These are phyloP conservation scores for Neomonachus schauinslandi DNA, from an alignment of 2,113 vertebrate species.

Conservation along the genomic window DNA sequence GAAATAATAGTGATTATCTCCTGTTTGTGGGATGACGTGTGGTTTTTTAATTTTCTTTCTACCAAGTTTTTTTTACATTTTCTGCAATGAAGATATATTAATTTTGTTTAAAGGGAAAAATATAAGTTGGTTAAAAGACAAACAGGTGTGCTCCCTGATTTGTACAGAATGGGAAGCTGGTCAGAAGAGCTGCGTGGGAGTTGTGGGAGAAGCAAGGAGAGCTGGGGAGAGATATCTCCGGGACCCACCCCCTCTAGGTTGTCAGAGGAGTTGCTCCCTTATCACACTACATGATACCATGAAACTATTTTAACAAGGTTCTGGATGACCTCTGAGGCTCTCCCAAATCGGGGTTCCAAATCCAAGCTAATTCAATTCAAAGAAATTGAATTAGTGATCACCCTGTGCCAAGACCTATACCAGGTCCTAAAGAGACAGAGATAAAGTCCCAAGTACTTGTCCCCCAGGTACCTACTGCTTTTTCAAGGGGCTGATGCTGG, in stretches of 20 bases:
- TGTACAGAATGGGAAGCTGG: not conserved
- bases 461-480: not conserved
- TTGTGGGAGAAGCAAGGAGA: not conserved
- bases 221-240: not conserved
- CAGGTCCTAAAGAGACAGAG: not conserved
- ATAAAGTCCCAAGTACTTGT: not conserved
- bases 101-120: not conserved
- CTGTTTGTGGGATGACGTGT: not conserved
- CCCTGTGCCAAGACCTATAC: not conserved
- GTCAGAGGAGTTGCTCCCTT: not conserved
- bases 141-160: not conserved
- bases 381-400: not conserved
- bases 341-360: not conserved
- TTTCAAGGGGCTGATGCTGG: not conserved
- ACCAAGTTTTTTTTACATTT: not conserved
- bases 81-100: not conserved
- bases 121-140: not conserved
- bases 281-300: not conserved
- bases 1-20: not conserved
- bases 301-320: not conserved
- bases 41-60: slow-evolving; percentile 5
- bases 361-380: not conserved
- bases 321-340: not conserved
- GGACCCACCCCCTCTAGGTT: not conserved
- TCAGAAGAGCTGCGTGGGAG: not conserved